phyloP scores from a whole-genome alignment of 2,888 invertebrate genomes.

The Baronia brevicornis region DNA sequence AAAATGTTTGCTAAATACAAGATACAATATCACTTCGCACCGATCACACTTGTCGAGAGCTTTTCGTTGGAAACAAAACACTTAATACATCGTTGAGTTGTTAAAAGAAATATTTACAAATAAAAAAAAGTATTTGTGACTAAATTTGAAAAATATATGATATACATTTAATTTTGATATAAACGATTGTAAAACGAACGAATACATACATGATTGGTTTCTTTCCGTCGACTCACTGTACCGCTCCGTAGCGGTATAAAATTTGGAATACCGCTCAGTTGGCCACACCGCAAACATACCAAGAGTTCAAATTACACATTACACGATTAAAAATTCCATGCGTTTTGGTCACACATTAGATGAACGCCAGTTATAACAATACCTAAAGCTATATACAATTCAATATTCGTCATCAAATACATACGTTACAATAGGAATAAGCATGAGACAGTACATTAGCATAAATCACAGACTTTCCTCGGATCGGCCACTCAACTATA shows the following conservation, averaged over 20 bases:
- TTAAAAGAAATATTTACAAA: no score
- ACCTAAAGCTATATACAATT: conserved; percentile 60
- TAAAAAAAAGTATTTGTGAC: no score
- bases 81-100: no score
- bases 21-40: no score
- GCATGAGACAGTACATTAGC: conserved; percentile 65
- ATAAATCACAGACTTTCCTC: conserved; percentile 72
- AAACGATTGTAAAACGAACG: no score
- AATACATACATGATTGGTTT: no score
- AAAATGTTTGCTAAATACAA: no score
- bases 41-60: no score
- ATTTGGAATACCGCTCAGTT: conserved; percentile 12
- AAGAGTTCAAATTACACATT: conserved; percentile 30
- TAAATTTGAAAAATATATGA: no score
- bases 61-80: no score
- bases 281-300: conserved; percentile 25
- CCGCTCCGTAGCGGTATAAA: conserved; percentile 4
- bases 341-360: conserved; percentile 62
- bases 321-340: conserved; percentile 31
- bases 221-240: no score
- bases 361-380: conserved; percentile 39
- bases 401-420: conserved; percentile 49
- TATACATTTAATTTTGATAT: no score
- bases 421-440: conserved; percentile 62
- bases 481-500: conserved; percentile 50